A percentile compares a stretch with the other conserved stretches of the same genome.
phyloP scores from a whole-genome alignment of 2,113 vertebrate genomes.

The Leucoraja erinaceus region DNA sequence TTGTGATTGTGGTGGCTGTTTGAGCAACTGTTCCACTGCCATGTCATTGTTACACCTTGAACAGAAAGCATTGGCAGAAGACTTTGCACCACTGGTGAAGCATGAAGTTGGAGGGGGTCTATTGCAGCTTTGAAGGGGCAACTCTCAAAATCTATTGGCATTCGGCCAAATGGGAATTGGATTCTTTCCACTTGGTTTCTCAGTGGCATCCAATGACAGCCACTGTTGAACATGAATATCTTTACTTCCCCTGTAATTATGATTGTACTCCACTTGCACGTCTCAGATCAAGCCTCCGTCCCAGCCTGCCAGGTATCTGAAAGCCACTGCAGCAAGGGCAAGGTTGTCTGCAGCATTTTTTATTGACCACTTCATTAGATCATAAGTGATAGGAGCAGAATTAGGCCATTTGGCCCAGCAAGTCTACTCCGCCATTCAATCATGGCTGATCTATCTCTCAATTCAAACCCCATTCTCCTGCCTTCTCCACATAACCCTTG shows the following conservation, averaged over 20 bases:
- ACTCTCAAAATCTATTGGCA: neutral
- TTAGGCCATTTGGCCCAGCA: too few relatives aligned
- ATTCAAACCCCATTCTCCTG: too few relatives aligned
- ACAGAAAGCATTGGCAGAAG: neutral
- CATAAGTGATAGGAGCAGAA: too few relatives aligned
- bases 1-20: neutral
- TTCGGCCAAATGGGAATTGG: neutral
- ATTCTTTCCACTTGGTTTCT: neutral
- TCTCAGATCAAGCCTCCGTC: neutral
- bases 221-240: neutral
- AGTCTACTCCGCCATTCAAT: too few relatives aligned
- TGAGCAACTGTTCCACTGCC: neutral
- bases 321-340: neutral
- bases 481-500: too few relatives aligned
- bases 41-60: neutral
- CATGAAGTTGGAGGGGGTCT: neutral
- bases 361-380: too few relatives aligned
- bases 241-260: neutral
- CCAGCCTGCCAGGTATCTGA: neutral
- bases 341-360: neutral
- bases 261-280: neutral
- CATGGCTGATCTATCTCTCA: too few relatives aligned
- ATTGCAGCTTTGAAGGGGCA: neutral
- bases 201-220: neutral
- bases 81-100: neutral